Evolutionary conservation across 2,888 invertebrate species (phyloP).

Genomic region (Drosophila infuscata): DNA sequence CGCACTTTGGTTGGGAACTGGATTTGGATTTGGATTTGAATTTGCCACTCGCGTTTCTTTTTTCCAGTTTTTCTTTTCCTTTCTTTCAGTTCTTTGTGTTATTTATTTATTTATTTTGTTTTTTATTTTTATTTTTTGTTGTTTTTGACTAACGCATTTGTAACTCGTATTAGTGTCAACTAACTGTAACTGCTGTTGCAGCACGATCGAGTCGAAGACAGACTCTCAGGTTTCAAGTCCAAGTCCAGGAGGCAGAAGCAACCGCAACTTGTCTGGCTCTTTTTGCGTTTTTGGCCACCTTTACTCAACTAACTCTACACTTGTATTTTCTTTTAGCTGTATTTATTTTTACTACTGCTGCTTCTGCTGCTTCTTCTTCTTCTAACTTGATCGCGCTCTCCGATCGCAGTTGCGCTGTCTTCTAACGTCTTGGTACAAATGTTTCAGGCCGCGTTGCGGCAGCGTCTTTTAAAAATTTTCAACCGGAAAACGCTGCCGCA

Average conservation of each 20-base stretch:
- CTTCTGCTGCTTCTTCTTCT: conserved; percentile 8
- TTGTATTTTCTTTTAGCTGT: conserved; percentile 24
- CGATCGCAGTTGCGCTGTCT: conserved; percentile 71
- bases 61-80: conserved; percentile 18
- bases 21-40: conserved; percentile 28
- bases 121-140: neutral
- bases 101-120: conserved; percentile 29
- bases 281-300: conserved; percentile 17
- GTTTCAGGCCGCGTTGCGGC: conserved; percentile 84
- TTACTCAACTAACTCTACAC: conserved; percentile 18
- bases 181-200: conserved; percentile 76
- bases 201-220: conserved; percentile 33
- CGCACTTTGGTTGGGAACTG: conserved; percentile 24
- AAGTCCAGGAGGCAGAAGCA: conserved; percentile 33
- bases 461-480: conserved; percentile 85
- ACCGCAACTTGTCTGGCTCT: conserved; percentile 10
- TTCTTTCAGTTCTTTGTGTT: conserved; percentile 8
- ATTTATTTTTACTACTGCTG: conserved; percentile 19
- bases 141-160: conserved; percentile 48
- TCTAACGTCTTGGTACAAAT: conserved; percentile 85
- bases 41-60: conserved; percentile 38
- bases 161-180: conserved; percentile 77
- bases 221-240: conserved; percentile 23
- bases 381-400: conserved; percentile 37
- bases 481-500: conserved; percentile 66